Evolutionary conservation across 2,113 vertebrate species (phyloP).

Genomic region (Piaya cayana): DNA sequence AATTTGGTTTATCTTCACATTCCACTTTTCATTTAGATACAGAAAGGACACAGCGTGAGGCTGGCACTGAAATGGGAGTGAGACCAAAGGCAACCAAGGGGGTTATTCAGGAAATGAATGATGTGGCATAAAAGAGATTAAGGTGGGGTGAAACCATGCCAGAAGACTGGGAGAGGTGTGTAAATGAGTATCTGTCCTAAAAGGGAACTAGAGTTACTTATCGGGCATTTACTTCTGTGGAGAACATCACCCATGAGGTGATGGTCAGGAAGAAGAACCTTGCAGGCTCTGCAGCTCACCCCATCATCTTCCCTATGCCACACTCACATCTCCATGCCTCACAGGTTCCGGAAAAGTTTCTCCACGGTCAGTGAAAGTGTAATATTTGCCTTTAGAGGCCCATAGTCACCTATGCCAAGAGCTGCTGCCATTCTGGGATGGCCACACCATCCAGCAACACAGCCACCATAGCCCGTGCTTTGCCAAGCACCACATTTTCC

Average conservation of each 20-base stretch:
- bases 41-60: background rate
- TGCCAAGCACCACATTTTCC: background rate
- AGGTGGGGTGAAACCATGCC: background rate
- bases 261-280: background rate
- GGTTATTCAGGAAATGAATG: background rate
- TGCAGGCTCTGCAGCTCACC: rapidly evolving
- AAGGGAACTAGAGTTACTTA: background rate
- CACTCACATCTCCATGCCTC: rapidly evolving
- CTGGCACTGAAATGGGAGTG: background rate
- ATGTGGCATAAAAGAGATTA: background rate
- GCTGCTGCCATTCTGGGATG: background rate
- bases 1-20: background rate
- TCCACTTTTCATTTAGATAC: background rate
- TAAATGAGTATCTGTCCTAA: background rate
- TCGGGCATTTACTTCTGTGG: background rate
- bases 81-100: background rate
- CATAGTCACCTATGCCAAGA: rapidly evolving
- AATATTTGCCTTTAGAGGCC: background rate
- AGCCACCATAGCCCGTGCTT: rapidly evolving
- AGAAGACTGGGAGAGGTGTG: background rate
- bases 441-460: background rate
- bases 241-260: background rate
- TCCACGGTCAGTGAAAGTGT: background rate
- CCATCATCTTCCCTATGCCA: background rate
- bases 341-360: background rate